Evolutionary conservation across 2,888 invertebrate genomes (phyloP).

Genomic region (Tipula confusa): DNA sequence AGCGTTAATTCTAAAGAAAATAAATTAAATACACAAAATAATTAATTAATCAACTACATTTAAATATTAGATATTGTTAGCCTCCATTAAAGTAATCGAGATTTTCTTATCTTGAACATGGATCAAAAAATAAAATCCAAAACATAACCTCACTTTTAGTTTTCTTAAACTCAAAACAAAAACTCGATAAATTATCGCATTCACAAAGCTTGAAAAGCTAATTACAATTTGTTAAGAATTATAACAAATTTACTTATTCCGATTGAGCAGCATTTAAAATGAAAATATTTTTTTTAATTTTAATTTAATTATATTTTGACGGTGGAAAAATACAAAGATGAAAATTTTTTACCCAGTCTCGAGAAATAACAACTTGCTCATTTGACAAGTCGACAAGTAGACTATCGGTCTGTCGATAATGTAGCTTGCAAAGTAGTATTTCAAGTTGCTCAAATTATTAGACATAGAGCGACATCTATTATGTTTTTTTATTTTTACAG

Average conservation of each 20-base stretch:
- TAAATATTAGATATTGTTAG: neutral
- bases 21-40: neutral
- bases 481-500: neutral
- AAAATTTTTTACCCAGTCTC: neutral
- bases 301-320: neutral
- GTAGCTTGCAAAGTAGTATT: neutral
- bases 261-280: slow-evolving; percentile 42
- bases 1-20: neutral
- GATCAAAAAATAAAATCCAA: neutral
- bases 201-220: neutral
- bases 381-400: neutral
- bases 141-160: slow-evolving; percentile 15
- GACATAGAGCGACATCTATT: neutral
- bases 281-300: neutral
- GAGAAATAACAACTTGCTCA: neutral
- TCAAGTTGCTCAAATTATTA: neutral
- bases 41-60: neutral
- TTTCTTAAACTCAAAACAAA: neutral
- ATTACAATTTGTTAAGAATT: neutral
- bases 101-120: neutral
- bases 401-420: neutral
- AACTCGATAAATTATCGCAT: neutral
- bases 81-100: neutral
- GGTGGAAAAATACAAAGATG: neutral
- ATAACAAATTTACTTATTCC: slow-evolving; percentile 42